Evolutionary conservation across 2,888 invertebrate genomes (phyloP).

Genomic region (Ochropleura leucogaster): DNA sequence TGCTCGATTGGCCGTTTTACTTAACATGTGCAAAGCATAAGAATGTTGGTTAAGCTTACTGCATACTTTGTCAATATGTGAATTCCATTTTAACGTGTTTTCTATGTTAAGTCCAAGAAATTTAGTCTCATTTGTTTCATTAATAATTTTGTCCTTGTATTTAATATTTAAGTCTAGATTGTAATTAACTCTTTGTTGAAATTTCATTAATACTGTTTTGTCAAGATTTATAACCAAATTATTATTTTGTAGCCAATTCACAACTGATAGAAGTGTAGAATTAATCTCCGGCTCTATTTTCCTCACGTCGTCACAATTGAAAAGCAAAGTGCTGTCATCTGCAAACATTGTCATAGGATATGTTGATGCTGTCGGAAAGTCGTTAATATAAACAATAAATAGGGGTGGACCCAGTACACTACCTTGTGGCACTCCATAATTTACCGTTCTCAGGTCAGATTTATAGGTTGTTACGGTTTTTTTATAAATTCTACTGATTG

Average conservation of each 20-base stretch:
- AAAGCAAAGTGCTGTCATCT: neutral
- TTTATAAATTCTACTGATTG: neutral
- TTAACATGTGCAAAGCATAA: conserved; percentile 1
- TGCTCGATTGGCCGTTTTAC: neutral
- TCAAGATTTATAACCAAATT: neutral
- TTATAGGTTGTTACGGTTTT: too few relatives aligned
- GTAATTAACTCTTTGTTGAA: neutral
- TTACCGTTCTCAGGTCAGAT: too few relatives aligned
- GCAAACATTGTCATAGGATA: neutral
- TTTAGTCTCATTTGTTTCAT: neutral
- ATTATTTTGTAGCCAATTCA: conserved; percentile 6
- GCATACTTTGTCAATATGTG: too few relatives aligned
- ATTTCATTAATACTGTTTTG: neutral
- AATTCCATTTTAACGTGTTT: neutral
- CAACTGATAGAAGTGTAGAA: neutral
- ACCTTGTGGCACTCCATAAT: too few relatives aligned
- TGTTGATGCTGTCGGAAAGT: too few relatives aligned
- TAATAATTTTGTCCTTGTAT: neutral
- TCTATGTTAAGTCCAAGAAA: conserved; percentile 3
- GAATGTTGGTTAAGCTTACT: neutral
- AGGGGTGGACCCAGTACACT: too few relatives aligned
- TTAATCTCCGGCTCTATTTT: neutral
- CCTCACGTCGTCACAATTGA: neutral
- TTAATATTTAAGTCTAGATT: neutral
- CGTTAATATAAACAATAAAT: too few relatives aligned